A percentile compares a stretch with the other conserved stretches of the same genome.
Conservation (phyloP, 2,113 vertebrate species). For the Nothoprocta pentlandii region DNA sequence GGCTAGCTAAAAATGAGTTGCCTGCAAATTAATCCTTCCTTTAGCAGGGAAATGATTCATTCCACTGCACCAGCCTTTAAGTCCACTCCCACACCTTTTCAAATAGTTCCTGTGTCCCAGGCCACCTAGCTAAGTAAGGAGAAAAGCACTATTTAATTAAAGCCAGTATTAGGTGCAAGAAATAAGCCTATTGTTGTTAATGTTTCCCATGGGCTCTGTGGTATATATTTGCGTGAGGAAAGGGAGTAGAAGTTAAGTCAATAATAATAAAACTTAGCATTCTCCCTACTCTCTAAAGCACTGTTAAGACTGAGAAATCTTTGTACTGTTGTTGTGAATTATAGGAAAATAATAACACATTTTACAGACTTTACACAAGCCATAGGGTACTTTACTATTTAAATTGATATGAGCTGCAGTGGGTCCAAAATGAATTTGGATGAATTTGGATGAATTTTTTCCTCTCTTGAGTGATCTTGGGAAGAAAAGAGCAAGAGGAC, state of each 20-base stretch:
- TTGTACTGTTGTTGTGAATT: not conserved
- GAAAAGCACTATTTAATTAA: conserved; percentile 52
- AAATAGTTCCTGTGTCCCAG: not conserved
- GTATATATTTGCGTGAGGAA: not conserved
- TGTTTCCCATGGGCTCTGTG: not conserved
- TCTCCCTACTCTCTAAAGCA: not conserved
- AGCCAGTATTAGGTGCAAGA: not conserved
- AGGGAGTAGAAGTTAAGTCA: conserved; percentile 35
- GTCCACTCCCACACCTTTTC: not conserved
- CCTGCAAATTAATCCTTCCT: not conserved
- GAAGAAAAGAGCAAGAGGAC: no score
- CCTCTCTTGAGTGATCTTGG: not conserved
- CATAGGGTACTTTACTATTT: not conserved
- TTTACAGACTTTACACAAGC: not conserved
- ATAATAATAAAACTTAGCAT: conserved; percentile 30
- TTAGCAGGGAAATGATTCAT: not conserved
- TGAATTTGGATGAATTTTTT: not conserved
- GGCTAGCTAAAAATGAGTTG: not conserved
- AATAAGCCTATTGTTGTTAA: not conserved
- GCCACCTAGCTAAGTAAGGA: not conserved
- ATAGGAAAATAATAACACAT: not conserved
- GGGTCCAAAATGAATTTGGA: not conserved
- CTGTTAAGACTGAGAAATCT: not conserved
- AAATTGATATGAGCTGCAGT: not conserved
- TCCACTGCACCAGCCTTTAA: not conserved